phyloP scores from a whole-genome alignment of 1,140 invertebrate species.

The Lordiphosa stackelbergi region DNA sequence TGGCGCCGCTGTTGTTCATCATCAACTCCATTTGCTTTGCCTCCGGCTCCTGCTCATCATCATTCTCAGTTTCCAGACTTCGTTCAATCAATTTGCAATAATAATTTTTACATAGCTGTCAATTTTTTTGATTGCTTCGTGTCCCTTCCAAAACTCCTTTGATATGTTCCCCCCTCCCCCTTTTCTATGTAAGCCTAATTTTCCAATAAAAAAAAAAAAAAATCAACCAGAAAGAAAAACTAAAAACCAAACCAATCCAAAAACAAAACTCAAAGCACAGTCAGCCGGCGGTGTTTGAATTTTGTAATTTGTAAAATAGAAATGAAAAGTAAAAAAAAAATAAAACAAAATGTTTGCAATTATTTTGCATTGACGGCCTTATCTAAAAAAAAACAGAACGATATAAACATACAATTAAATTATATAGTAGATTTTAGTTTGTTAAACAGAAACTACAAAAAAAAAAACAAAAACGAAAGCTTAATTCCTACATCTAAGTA shows the following conservation, averaged over 20 bases:
- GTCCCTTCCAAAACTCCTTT: neutral
- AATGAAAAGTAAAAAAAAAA: neutral
- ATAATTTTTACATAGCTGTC: constrained; percentile 47
- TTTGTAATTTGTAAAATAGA: constrained; percentile 55
- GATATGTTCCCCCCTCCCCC: neutral
- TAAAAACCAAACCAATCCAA: constrained; percentile 72
- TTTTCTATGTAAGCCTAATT: constrained; percentile 29
- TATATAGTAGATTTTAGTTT: constrained; percentile 60
- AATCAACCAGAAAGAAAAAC: constrained; percentile 1
- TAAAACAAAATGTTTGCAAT: constrained; percentile 48
- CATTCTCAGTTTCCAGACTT: constrained; percentile 26
- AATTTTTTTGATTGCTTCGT: constrained; percentile 36
- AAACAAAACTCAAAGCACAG: constrained; percentile 43
- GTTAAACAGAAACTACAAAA: constrained; percentile 45
- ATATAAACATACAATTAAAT: constrained; percentile 68
- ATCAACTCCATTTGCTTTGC: constrained; percentile 7
- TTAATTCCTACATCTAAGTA: constrained; percentile 51
- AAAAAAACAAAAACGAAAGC: constrained; percentile 26
- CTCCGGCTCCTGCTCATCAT: constrained; percentile 16
- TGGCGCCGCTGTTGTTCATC: constrained; percentile 43
- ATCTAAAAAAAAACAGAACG: constrained; percentile 50
- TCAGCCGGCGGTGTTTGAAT: constrained; percentile 42
- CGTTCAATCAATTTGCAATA: constrained; percentile 49
- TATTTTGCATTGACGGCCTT: constrained; percentile 71
- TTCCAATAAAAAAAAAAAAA: constrained; percentile 44